These are phyloP conservation scores for Cynopterus brachyotis DNA, from an alignment of 2,113 vertebrate genomes.

Conservation along the genomic window DNA sequence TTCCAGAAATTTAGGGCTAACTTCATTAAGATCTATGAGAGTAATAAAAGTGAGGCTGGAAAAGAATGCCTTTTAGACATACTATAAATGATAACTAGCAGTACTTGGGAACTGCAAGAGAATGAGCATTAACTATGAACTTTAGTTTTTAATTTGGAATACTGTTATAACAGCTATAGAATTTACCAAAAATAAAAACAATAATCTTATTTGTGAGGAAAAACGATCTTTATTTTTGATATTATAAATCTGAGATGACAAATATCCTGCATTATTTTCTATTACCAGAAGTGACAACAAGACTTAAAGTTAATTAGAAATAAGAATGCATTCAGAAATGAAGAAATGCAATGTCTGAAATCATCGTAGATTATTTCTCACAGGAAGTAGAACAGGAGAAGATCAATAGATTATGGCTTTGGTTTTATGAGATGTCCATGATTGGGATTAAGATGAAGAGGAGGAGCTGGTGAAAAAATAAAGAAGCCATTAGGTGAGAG, in stretches of 20 bases:
- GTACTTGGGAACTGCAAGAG: not conserved
- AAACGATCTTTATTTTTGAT: not conserved
- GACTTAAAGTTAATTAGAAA: not conserved
- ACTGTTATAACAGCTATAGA: not conserved
- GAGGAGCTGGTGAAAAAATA: not conserved
- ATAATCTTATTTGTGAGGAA: not conserved
- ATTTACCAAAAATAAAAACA: not conserved
- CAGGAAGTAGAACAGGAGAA: not conserved
- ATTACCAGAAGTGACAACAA: not conserved
- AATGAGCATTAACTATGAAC: not conserved
- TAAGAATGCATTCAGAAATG: not conserved
- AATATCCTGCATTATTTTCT: not conserved
- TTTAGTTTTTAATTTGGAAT: not conserved
- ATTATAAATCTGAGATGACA: not conserved
- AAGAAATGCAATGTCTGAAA: not conserved
- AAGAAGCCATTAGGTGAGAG: not conserved
- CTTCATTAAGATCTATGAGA: not conserved
- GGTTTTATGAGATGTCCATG: not conserved
- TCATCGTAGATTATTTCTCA: not conserved
- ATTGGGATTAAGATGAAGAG: not conserved
- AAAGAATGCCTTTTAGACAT: not conserved
- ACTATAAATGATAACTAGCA: not conserved
- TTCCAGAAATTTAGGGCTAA: not conserved
- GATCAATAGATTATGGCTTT: not conserved
- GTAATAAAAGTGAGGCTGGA: not conserved